Evolutionary conservation across 2,113 vertebrate species (phyloP), one percentile per base, ranked within the genome.

Genomic region (Myocastor coypus): DNA sequence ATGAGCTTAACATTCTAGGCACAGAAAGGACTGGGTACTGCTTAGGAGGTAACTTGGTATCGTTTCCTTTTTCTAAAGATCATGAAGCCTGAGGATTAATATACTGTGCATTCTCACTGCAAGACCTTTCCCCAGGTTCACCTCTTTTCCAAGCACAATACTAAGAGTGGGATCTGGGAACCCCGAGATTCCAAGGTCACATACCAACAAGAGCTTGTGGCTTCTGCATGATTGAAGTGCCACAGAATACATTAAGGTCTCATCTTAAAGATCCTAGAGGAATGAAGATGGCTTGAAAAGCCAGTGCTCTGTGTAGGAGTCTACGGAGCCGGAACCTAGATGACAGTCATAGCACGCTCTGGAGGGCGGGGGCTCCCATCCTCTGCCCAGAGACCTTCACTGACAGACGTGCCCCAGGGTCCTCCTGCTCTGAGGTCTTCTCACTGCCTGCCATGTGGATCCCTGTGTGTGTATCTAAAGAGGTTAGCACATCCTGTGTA

Each of bases 401-500:
- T 42, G 13, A 14, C 37, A 32, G 3, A 19, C 88, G 30, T 3
- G 5, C 22, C 77, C 26, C 77, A 78, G 55, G 57, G 68, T 30
- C 73, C 95, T 30, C 73, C 95, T 69, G 3, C 11, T 66, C 80
- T 84, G n/a, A 73, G 30, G 68, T 77, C 32, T 16, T 91, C 68
- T 95, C 1, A 0, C 17, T 59, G 92, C 50, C 66, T 66, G 78
- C 64, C 95, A 86, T 90, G 83, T 71, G 95, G 87, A 91, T 96
- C 94, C 94, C 66, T 82, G 63, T 37, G 87, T 89, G 42, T 83
- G 55, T 92, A 92, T 92, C 92, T 95, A 50, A 83, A 82, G 85
- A 96, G 95, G 94, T 97, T 97, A 97, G 94, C 96, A 97, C 96
- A 97, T 96, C 95, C 94, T 96, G 97, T 96, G 96, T 96, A 96